Evolutionary conservation across 2,888 invertebrate species (phyloP).

Genomic region (Scaptomyza parva): DNA sequence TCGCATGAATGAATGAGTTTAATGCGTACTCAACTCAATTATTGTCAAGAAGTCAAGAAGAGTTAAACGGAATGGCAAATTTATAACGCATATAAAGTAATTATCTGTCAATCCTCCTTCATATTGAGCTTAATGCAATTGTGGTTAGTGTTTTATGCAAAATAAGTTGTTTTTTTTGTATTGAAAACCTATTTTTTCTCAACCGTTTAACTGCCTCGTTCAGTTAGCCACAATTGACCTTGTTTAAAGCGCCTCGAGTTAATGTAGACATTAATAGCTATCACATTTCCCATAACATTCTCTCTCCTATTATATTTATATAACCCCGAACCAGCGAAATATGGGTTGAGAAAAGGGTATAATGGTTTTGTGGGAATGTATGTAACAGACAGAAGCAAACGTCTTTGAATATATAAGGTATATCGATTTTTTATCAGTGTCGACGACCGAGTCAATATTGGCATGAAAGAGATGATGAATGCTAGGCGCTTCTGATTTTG

Average conservation of each 20-base stretch:
- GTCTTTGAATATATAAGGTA: too few relatives aligned
- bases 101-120: not conserved
- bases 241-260: slow-evolving; percentile 34
- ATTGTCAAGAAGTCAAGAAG: not conserved
- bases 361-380: too few relatives aligned
- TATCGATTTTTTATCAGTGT: too few relatives aligned
- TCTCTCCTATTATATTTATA: slow-evolving; percentile 8
- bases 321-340: too few relatives aligned
- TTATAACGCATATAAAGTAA: not conserved
- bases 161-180: too few relatives aligned
- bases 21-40: too few relatives aligned
- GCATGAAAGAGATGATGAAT: too few relatives aligned
- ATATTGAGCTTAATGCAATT: not conserved
- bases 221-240: slow-evolving; percentile 27
- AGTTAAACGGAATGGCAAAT: not conserved
- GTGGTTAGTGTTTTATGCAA: too few relatives aligned
- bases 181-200: not conserved
- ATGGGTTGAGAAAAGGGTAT: too few relatives aligned
- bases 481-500: too few relatives aligned
- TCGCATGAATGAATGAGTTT: not conserved
- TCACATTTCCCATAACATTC: slow-evolving; percentile 34
- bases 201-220: slow-evolving; percentile 40
- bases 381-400: too few relatives aligned
- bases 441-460: too few relatives aligned
- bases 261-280: slow-evolving; percentile 38